Evolutionary conservation across 2,797 vertebrate species (phyloP).

Genomic region (Apodemus agrarius): DNA sequence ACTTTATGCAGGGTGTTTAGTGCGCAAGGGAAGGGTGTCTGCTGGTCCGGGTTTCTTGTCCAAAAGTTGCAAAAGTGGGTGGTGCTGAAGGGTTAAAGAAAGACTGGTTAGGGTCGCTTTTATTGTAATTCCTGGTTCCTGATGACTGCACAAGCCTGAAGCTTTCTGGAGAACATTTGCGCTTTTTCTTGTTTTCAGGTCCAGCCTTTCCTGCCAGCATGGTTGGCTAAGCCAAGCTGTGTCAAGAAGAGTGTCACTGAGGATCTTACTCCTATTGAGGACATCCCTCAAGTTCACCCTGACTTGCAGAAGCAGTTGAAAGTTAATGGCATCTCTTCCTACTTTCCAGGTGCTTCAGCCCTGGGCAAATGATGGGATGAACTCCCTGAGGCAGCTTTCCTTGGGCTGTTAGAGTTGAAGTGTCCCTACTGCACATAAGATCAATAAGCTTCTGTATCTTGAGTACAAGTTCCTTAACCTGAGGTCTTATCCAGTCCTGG

Average conservation of each 20-base stretch:
- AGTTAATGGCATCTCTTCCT: slow-evolving; percentile 89
- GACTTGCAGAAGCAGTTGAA: slow-evolving; percentile 90
- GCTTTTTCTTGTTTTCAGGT: slow-evolving; percentile 85
- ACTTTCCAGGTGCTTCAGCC: slow-evolving; percentile 93
- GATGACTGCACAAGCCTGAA: background rate
- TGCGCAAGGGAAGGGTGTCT: background rate
- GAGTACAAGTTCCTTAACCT: background rate
- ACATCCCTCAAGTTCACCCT: slow-evolving; percentile 89
- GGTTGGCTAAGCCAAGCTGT: slow-evolving; percentile 92
- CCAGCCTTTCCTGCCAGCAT: slow-evolving; percentile 92
- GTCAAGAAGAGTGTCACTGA: slow-evolving; percentile 91
- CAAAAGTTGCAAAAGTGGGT: rapidly evolving
- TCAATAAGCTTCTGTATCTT: background rate
- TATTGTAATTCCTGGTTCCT: background rate
- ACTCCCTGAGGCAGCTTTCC: background rate
- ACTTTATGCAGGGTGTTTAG: background rate
- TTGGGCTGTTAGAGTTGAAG: background rate
- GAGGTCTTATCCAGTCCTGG: background rate
- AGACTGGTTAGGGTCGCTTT: background rate
- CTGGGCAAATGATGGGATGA: background rate
- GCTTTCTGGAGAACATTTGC: background rate
- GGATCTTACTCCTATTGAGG: slow-evolving; percentile 88
- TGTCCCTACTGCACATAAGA: too few relatives aligned
- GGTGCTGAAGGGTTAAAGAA: background rate
- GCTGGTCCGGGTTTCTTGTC: background rate